Base-by-base conservation (phyloP, 2,888 invertebrate species). In the Synergus umbraculus region DNA sequence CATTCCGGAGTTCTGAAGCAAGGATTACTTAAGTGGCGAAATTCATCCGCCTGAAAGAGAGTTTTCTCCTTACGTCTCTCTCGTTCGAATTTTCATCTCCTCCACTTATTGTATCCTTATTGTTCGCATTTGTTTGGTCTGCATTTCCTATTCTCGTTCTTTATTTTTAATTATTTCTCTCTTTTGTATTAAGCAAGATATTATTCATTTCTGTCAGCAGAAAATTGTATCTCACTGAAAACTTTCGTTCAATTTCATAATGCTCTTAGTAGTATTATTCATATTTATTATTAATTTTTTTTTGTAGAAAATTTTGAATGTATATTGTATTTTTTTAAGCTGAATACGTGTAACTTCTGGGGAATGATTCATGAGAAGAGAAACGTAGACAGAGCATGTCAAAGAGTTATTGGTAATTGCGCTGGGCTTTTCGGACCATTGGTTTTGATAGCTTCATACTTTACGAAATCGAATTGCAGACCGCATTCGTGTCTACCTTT, bases 371-470 rank as follows among this genome's bases (percentile, higher is more conserved):
- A 54, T 12, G 15, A 10, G 4, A 81, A 81, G 84, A 85, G 83
- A 85, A 85, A 84, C 85, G 84, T 83, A 84, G 85, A 85, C 85
- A 85, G 86, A 82, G 87, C 86, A 86, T 85, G 88, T 88, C 88
- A 87, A 87, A 91, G 91, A 91, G 87, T 91, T 91, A 91, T 90
- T 87, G 90, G 90, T 91, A 91, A 92, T 91, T 90, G 90, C 88
- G 85, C 84, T 85, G 84, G 85, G 86, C 86, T 90, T 90, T 86
- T 85, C 90, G 89, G 91, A 79, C 89, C 92, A 91, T 92, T 92
- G 90, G 83, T 81, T 90, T 88, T 90, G 91, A 92, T 92, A 90
- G 91, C 90, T 90, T 91, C 91, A 91, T 92, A 91, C 90, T 89
- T 92, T 88, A 91, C 90, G 84, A 86, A 90, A 90, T 91, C 91